Percentiles rank a stretch among this genome's conserved stretches.
Conservation (phyloP, 2,888 invertebrate genomes). For the Melieria omissa region DNA sequence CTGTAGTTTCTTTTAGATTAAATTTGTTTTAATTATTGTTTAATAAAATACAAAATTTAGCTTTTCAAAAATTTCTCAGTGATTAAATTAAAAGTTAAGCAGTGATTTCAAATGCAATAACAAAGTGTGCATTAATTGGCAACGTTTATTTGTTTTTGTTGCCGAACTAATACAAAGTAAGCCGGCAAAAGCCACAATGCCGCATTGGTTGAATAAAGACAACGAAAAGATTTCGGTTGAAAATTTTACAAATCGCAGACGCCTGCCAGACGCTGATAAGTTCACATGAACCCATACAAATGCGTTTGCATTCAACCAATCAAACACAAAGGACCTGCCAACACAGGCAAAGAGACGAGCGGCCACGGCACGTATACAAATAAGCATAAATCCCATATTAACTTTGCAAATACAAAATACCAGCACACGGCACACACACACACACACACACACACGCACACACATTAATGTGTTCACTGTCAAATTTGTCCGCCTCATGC, state of each 20-base stretch:
- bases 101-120: too few relatives aligned
- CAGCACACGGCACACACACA: not conserved
- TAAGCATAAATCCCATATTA: slow-evolving; percentile 31
- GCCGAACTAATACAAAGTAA: too few relatives aligned
- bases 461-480: not conserved
- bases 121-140: too few relatives aligned
- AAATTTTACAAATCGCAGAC: slow-evolving; percentile 52
- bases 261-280: slow-evolving; percentile 57
- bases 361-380: slow-evolving; percentile 16
- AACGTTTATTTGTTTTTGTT: too few relatives aligned
- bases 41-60: too few relatives aligned
- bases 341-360: slow-evolving; percentile 3
- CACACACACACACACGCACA: not conserved
- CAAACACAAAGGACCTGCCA: slow-evolving; percentile 47
- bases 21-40: too few relatives aligned
- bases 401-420: slow-evolving; percentile 14
- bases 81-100: too few relatives aligned
- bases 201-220: not conserved
- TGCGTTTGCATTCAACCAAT: slow-evolving; percentile 43
- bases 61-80: too few relatives aligned
- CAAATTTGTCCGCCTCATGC: slow-evolving; percentile 7
- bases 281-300: slow-evolving; percentile 47
- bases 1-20: too few relatives aligned
- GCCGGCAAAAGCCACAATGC: too few relatives aligned
- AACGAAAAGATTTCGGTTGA: slow-evolving; percentile 26